Percentiles rank a stretch among this genome's conserved stretches.
Conservation (phyloP, 2,113 vertebrate genomes). For the Silurus asotus region DNA sequence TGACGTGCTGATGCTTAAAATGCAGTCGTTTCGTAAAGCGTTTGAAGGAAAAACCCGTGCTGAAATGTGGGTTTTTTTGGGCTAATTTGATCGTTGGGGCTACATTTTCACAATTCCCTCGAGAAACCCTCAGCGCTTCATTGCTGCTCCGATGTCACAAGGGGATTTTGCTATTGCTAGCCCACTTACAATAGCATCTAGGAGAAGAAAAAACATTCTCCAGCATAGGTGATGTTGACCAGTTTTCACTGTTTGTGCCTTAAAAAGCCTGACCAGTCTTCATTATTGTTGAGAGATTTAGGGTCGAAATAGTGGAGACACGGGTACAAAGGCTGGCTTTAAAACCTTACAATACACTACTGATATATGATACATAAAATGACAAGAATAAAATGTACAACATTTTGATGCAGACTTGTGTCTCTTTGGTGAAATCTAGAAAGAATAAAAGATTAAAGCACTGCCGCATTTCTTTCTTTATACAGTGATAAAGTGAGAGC, state of each 20-base stretch:
- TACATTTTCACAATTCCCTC: not conserved
- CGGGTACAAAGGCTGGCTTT: not conserved
- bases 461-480: no score
- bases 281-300: not conserved
- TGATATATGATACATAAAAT: not conserved
- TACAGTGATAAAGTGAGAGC: no score
- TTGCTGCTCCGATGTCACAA: not conserved
- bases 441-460: no score
- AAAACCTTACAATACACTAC: not conserved
- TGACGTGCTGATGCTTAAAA: not conserved
- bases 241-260: not conserved
- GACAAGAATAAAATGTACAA: no score
- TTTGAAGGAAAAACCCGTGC: not conserved
- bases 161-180: not conserved
- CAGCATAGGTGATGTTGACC: not conserved
- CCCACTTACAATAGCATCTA: not conserved
- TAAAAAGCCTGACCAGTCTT: not conserved
- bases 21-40: no score
- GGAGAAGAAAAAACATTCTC: not conserved
- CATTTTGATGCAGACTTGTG: not conserved
- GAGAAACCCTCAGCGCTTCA: not conserved
- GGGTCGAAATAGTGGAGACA: not conserved
- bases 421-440: no score
- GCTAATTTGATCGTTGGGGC: not conserved
- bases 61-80: not conserved